Conservation (phyloP, 2,888 invertebrate species). For the Watsonalla binaria region DNA sequence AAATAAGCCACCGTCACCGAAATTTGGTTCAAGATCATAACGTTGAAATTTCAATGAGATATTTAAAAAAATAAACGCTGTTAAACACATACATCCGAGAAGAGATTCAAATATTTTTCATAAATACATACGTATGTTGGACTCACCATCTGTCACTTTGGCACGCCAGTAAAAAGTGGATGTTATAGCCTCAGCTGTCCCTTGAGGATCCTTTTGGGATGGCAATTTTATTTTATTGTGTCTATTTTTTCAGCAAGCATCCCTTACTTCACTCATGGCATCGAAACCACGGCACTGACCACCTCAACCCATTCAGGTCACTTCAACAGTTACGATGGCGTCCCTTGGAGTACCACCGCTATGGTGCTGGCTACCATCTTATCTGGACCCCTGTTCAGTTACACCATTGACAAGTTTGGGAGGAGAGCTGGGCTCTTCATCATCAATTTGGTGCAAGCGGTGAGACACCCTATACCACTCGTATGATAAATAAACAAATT, state of each 20-base stretch:
- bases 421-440: constrained; percentile 47
- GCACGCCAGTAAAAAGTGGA: background rate
- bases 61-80: too few species aligned
- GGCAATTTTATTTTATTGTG: background rate
- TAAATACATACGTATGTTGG: too few species aligned
- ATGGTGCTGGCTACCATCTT: constrained; percentile 38
- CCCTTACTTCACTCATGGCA: constrained; percentile 62
- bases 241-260: constrained; percentile 46
- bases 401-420: constrained; percentile 41
- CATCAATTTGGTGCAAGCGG: constrained; percentile 57
- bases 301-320: constrained; percentile 47
- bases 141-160: background rate
- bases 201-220: background rate
- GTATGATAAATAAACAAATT: background rate
- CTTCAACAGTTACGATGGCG: constrained; percentile 31
- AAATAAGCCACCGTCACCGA: too few species aligned
- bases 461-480: constrained; percentile 26
- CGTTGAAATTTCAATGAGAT: too few species aligned
- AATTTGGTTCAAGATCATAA: too few species aligned
- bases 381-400: constrained; percentile 42
- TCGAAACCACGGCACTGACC: constrained; percentile 46
- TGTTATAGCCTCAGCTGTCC: too few species aligned
- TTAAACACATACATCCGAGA: too few species aligned
- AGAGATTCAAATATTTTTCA: too few species aligned
- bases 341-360: constrained; percentile 52